Conservation (phyloP, 2,888 invertebrate species). For the Frankliniella fusca region DNA sequence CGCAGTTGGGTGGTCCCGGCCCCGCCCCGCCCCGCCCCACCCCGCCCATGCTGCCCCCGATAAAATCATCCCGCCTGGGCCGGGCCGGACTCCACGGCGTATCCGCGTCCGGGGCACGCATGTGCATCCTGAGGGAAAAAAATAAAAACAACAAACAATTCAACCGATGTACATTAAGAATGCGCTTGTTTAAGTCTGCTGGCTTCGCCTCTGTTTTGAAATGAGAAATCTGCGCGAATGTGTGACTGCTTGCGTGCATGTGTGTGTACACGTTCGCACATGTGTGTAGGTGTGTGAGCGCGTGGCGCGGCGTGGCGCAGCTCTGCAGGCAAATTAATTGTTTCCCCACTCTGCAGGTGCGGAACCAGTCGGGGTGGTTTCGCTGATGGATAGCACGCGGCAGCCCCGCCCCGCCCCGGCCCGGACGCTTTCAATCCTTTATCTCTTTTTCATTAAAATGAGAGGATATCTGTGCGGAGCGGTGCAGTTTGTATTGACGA, state of each 20-base stretch:
- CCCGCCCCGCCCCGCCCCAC: neutral
- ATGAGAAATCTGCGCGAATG: neutral
- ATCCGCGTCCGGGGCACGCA: too few relatives aligned
- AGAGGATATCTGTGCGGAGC: too few relatives aligned
- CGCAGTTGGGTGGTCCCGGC: neutral
- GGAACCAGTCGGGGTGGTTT: neutral
- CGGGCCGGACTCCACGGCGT: too few relatives aligned
- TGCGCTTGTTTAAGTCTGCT: constrained; percentile 1
- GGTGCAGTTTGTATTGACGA: too few relatives aligned
- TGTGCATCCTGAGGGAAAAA: too few relatives aligned
- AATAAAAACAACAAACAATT: neutral
- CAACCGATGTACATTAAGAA: constrained; percentile 14
- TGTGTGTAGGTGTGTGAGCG: neutral
- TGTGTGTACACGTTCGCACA: neutral
- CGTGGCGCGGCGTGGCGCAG: neutral
- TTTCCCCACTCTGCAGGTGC: neutral
- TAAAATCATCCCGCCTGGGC: neutral
- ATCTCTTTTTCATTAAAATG: too few relatives aligned
- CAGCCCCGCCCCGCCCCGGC: too few relatives aligned
- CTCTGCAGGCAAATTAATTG: constrained; percentile 15
- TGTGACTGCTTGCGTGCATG: neutral
- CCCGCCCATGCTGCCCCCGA: neutral
- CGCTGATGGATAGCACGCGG: too few relatives aligned
- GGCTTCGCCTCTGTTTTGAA: neutral
- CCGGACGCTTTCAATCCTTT: too few relatives aligned